Base-by-base conservation (phyloP, 2,888 invertebrate genomes). In the Schizaphis graminum region DNA sequence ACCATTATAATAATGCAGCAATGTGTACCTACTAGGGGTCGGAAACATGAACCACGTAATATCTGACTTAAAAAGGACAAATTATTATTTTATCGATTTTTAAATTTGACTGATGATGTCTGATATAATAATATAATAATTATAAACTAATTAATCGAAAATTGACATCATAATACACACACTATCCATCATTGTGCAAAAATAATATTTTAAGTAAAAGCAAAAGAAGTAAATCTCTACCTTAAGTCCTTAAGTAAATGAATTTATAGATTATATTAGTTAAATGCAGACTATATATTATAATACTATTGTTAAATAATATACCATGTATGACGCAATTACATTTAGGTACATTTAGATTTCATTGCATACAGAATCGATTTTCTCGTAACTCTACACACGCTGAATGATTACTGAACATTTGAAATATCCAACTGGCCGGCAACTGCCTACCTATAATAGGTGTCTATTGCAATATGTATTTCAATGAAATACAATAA, bases 401-500 rank as follows among this genome's bases (percentile, higher is more conserved):
- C 35, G 35, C 35, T 21, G 77, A 77, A 77, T 77, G 77, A 35
- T 35, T 35, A 77, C 77, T 35, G 77, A 77, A 77, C 77, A 35
- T 35, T 35, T 77, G 21, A 35, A 77, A 77, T 77, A 77, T 21
- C 77, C 77, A 35, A 35, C 44, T 7, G 44, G 44, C 5, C 44
- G 44, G 44, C 44, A 47, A 47, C 77, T 35, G 35, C 8, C 21
- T n/a, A 67, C 28, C 13, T 35, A 77, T 77, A 35, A 77, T 77
- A 35, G 35, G 21, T 67, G 35, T 77, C 77, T 77, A 77, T 41
- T 77, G 35, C 77, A 13, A 16, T 61, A n/a, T 41, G 61, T 44
- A 44, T 10, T 89, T 4, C 13, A 16, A 89, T 44, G 77, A 84
- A 91, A 53, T 77, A 91, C 26, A 91, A 91, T 77, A 91, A 91